These are phyloP conservation scores for Meiosimyza decipiens DNA, from an alignment of 2,888 invertebrate genomes.

Conservation along the genomic window DNA sequence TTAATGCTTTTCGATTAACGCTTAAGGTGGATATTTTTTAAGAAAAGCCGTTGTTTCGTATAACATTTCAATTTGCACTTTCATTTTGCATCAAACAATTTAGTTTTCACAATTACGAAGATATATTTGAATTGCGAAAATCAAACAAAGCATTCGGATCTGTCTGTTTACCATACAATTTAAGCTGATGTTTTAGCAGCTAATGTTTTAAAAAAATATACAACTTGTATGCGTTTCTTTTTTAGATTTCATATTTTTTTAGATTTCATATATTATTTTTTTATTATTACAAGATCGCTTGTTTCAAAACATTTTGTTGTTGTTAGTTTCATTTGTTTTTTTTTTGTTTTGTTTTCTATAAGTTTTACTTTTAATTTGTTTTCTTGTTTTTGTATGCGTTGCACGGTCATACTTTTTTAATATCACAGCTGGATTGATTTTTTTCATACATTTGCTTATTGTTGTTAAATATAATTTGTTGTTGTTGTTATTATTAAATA, in stretches of 20 bases:
- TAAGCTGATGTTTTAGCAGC: too few species aligned
- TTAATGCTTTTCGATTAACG: too few species aligned
- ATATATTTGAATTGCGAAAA: too few species aligned
- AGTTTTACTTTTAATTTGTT: slow-evolving; percentile 20
- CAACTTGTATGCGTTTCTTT: too few species aligned
- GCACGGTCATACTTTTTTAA: slow-evolving; percentile 52
- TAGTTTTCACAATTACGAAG: too few species aligned
- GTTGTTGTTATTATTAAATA: slow-evolving; percentile 56
- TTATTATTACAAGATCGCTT: slow-evolving; percentile 37
- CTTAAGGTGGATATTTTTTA: too few species aligned
- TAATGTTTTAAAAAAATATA: too few species aligned
- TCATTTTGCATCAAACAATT: too few species aligned
- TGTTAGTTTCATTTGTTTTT: slow-evolving; percentile 12
- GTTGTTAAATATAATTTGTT: slow-evolving; percentile 40
- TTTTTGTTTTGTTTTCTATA: slow-evolving; percentile 12
- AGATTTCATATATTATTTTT: slow-evolving; percentile 33
- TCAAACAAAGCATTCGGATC: too few species aligned
- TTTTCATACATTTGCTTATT: slow-evolving; percentile 39
- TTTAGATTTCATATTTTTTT: slow-evolving; percentile 31
- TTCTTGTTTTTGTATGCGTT: slow-evolving; percentile 39
- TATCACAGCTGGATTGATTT: slow-evolving; percentile 57
- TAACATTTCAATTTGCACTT: too few species aligned
- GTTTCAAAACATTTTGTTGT: neutral
- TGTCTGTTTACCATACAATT: too few species aligned
- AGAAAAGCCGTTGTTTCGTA: too few species aligned